These are phyloP conservation scores for Dinocampus coccinellae DNA, from an alignment of 2,888 invertebrate species.

Conservation along the genomic window DNA sequence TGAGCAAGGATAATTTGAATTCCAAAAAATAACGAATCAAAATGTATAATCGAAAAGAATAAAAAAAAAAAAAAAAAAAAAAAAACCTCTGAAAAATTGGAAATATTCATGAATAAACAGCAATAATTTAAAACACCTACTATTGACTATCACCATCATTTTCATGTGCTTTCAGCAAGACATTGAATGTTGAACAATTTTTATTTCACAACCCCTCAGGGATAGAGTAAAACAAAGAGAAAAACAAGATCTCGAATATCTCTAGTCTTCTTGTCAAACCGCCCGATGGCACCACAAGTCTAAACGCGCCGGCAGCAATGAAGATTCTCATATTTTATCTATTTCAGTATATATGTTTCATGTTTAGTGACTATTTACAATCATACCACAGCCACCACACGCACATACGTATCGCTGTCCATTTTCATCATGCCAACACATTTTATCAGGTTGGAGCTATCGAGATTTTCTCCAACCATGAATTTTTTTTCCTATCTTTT, in stretches of 20 bases:
- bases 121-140: not conserved
- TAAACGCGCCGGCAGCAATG: not conserved
- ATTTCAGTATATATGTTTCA: slow-evolving; percentile 40
- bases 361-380: slow-evolving; percentile 10
- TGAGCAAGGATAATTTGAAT: not conserved
- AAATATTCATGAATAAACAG: not conserved
- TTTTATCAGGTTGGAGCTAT: not conserved
- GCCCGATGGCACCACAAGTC: slow-evolving; percentile 45
- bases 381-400: not conserved
- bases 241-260: not conserved
- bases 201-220: slow-evolving; percentile 16
- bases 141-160: slow-evolving; percentile 11
- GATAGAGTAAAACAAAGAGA: not conserved
- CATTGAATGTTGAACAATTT: slow-evolving; percentile 21
- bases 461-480: not conserved
- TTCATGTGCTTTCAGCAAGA: not conserved
- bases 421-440: slow-evolving; percentile 26
- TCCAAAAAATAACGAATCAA: slow-evolving; percentile 14
- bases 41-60: not conserved
- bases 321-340: slow-evolving; percentile 26
- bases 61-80: not conserved
- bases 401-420: slow-evolving; percentile 27
- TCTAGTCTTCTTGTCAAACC: slow-evolving; percentile 20
- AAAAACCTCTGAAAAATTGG: not conserved
- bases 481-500: no score